A percentile compares a stretch with the other conserved stretches of the same genome.
Evolutionary conservation across 1,140 invertebrate species (phyloP).

Genomic region (Drosophila saltans): DNA sequence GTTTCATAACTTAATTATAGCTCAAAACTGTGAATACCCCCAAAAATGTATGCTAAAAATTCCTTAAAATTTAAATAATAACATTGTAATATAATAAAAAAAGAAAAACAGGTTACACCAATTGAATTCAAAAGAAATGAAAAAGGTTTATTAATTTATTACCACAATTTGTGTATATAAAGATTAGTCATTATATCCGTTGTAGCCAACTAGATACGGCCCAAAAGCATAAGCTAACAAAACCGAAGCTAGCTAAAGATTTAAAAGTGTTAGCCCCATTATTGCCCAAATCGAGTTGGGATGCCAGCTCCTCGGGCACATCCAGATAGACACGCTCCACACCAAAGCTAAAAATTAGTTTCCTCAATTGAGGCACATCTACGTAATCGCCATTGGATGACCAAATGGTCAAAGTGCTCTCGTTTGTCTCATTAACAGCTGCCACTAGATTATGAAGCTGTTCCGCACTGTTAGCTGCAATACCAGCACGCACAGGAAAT

Average conservation of each 20-base stretch:
- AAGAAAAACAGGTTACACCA: not conserved
- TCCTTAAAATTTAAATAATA: constrained; percentile 26
- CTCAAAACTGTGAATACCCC: constrained; percentile 18
- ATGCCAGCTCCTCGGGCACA: constrained; percentile 85
- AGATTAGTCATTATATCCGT: constrained; percentile 12
- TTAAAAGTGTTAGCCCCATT: constrained; percentile 48
- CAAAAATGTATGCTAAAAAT: constrained; percentile 22
- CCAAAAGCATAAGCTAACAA: constrained; percentile 67
- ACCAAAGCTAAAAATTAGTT: constrained; percentile 86
- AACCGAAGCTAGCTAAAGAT: constrained; percentile 64
- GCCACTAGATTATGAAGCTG: constrained; percentile 84
- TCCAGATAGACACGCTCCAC: constrained; percentile 88
- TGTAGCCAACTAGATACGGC: constrained; percentile 60
- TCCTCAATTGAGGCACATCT: constrained; percentile 85
- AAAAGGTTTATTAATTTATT: not conserved
- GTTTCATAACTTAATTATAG: constrained; percentile 1
- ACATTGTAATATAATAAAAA: constrained; percentile 1
- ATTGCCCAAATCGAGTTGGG: constrained; percentile 84
- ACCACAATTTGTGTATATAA: not conserved
- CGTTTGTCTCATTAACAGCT: constrained; percentile 65
- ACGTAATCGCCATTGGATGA: constrained; percentile 86
- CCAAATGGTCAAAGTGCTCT: constrained; percentile 89
- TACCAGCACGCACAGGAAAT: constrained; percentile 91
- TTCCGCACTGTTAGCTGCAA: constrained; percentile 87
- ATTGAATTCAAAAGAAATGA: constrained; percentile 1